These are phyloP conservation scores for Orius laevigatus DNA, from an alignment of 1,140 invertebrate species.

Conservation along the genomic window DNA sequence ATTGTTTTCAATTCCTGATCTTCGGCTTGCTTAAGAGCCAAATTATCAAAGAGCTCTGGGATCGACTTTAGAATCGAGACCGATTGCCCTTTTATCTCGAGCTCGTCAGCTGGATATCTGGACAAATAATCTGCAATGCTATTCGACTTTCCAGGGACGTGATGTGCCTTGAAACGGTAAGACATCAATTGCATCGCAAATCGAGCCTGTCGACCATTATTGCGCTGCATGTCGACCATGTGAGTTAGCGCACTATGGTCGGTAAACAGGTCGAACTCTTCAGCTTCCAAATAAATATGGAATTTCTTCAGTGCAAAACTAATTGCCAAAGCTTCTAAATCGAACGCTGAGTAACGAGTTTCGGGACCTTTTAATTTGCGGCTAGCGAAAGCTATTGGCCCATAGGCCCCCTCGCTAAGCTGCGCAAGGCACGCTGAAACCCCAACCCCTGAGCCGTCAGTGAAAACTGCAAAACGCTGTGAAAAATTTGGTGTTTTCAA, in stretches of 20 bases:
- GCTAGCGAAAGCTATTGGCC: background rate
- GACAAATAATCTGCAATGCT: background rate
- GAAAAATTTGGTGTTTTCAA: background rate
- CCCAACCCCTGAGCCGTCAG: constrained; percentile 1
- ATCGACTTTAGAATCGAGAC: background rate
- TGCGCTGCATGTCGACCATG: background rate
- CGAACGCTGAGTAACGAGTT: background rate
- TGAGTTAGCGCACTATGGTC: background rate
- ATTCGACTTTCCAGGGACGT: background rate
- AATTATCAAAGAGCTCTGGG: background rate
- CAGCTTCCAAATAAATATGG: background rate
- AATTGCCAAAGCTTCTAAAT: background rate
- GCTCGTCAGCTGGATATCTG: background rate
- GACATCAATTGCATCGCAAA: background rate
- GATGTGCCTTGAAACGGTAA: background rate
- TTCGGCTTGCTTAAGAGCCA: background rate
- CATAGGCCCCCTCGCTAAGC: background rate
- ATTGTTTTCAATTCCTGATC: background rate
- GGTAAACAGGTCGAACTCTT: constrained; percentile 1
- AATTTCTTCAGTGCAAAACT: constrained; percentile 1
- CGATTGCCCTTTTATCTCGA: background rate
- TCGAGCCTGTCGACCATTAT: background rate
- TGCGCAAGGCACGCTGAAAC: background rate
- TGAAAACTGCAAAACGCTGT: background rate
- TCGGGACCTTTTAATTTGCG: background rate